A percentile compares a stretch with the other conserved stretches of the same genome.
These are phyloP conservation scores for Phaenicophaeus curvirostris DNA, from an alignment of 2,797 vertebrate genomes.

Conservation along the genomic window DNA sequence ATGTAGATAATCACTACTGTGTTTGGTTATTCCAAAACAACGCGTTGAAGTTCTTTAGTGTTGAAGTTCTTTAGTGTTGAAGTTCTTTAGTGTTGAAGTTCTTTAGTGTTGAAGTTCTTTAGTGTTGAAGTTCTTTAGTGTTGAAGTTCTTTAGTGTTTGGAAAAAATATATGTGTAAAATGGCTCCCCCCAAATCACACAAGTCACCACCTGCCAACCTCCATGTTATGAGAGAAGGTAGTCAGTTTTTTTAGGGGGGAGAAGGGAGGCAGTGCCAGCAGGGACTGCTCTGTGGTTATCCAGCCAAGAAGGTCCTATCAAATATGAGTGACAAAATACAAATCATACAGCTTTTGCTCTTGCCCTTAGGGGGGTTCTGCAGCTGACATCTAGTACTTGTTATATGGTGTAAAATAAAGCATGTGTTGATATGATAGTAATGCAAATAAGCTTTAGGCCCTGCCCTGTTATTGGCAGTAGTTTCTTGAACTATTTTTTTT, in stretches of 20 bases:
- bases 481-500: background rate
- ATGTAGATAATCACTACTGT: background rate
- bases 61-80: background rate
- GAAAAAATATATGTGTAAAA: background rate
- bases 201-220: background rate
- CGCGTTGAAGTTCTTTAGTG: background rate
- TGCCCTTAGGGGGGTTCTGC: background rate
- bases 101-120: background rate
- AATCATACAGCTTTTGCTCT: background rate
- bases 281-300: background rate
- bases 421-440: background rate
- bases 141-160: background rate
- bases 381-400: background rate
- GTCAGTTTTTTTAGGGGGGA: background rate
- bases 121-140: background rate
- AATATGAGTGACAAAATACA: background rate
- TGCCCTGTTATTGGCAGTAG: background rate
- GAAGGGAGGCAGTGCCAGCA: background rate
- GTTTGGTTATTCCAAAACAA: background rate
- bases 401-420: background rate
- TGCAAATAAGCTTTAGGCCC: conserved; percentile 17
- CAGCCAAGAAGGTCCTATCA: background rate
- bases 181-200: background rate
- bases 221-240: background rate
- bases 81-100: background rate